Evolutionary conservation across 2,797 vertebrate species (phyloP), one percentile per base, ranked within the genome.

Genomic region (Rhynchonycteris naso): DNA sequence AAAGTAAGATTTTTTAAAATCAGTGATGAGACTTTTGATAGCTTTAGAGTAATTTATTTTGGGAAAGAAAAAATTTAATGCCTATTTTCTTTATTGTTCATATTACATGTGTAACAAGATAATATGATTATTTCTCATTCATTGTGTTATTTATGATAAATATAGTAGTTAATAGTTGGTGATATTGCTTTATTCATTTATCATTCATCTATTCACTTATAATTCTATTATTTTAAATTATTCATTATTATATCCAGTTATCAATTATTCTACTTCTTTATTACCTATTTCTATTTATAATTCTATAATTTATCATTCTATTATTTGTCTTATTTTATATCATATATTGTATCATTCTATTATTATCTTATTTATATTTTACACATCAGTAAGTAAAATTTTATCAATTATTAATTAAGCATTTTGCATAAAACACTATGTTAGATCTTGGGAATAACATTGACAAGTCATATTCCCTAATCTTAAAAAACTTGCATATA

Each of bases 21-120:
- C 65, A 78, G 85, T 83, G 43, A 52, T 33, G 35, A n/a, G 21
- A 91, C 78, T 78, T 71, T 93, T 78, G n/a, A 83, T 87, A 83
- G 58, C 21, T 82, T 65, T 16, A n/a, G 54, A 52, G 22, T 76
- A 69, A 84, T 33, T 88, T 84, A 85, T 58, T 71, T 88, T 26
- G n/a, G 78, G n/a, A 33, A 66, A 79, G n/a, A n/a, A 15, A 26
- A 72, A 22, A 72, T 22, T 82, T 43, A 58, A 83, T 26, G 14
- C 10, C 14, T 63, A 0, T 30, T 58, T 75, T 43, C 43, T 93
- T 56, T 56, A 30, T 63, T 82, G 61, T 19, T 76, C 13, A 35
- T 11, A 50, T 88, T 72, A 69, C 30, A 76, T 58, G 8, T 74
- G 30, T 54, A 56, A 47, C 18, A 85, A 81, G 59, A 7, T 75